phyloP scores from a whole-genome alignment of 2,797 vertebrate genomes.

The Enteromius radiatus region DNA sequence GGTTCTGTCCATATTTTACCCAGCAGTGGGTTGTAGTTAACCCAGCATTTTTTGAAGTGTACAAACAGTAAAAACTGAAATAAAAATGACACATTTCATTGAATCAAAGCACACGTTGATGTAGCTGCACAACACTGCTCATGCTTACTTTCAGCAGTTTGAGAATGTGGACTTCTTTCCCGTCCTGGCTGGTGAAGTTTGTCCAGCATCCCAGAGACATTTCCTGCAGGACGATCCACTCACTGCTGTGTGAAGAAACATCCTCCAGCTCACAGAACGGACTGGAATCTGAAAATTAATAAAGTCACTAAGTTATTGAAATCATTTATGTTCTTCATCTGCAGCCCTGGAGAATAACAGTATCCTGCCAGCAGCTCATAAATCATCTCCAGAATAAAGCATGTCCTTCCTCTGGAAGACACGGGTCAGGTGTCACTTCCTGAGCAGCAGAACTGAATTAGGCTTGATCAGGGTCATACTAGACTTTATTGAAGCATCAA shows the following conservation, averaged over 20 bases:
- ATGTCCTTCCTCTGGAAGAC: conserved; percentile 66
- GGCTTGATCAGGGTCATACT: background rate
- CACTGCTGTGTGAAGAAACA: conserved; percentile 2
- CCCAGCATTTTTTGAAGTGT: no score
- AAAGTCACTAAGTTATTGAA: conserved; percentile 8
- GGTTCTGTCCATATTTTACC: no score
- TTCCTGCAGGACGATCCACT: conserved; percentile 63
- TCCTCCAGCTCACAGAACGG: conserved; percentile 65
- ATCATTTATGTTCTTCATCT: conserved; percentile 48
- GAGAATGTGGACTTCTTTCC: conserved; percentile 77
- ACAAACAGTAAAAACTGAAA: background rate
- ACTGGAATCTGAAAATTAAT: conserved; percentile 63
- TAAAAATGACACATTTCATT: background rate
- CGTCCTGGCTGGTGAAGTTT: conserved; percentile 62
- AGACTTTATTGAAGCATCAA: background rate
- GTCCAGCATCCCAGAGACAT: conserved; percentile 73
- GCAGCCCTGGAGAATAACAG: conserved; percentile 13
- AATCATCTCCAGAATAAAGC: conserved; percentile 64
- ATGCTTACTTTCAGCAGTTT: conserved; percentile 67
- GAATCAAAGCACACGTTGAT: background rate
- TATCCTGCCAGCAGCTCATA: conserved; percentile 60
- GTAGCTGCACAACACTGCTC: background rate
- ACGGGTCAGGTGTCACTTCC: conserved; percentile 53
- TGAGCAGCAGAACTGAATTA: background rate
- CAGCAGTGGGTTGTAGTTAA: no score